These are phyloP conservation scores for Ichneumoninae sp. DNA, from an alignment of 2,888 invertebrate species.

Conservation along the genomic window DNA sequence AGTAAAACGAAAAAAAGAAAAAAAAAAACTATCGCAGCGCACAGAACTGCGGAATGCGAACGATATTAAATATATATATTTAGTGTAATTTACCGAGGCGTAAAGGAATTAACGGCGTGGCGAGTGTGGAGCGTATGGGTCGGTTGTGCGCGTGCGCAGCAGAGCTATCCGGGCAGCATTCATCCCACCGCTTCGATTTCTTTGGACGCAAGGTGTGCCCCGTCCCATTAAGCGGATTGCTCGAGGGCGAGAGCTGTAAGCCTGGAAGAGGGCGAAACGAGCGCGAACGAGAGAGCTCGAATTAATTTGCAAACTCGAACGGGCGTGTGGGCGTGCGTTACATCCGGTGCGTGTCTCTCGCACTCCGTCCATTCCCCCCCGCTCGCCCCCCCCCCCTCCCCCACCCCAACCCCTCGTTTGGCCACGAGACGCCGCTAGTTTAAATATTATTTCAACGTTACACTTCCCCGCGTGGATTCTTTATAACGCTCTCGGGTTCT, in stretches of 20 bases:
- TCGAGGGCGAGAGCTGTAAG: slow-evolving; percentile 63
- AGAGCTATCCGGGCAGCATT: slow-evolving; percentile 60
- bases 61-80: slow-evolving; percentile 48
- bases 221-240: slow-evolving; percentile 72
- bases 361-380: slow-evolving; percentile 33
- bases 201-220: slow-evolving; percentile 83
- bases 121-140: slow-evolving; percentile 47
- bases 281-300: slow-evolving; percentile 61
- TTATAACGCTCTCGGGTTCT: slow-evolving; percentile 44
- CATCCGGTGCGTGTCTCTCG: slow-evolving; percentile 70
- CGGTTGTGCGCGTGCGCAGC: slow-evolving; percentile 6
- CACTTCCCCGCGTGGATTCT: slow-evolving; percentile 47
- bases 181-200: slow-evolving; percentile 77
- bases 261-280: slow-evolving; percentile 52
- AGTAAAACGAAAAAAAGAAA: neutral
- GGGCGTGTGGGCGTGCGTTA: slow-evolving; percentile 69
- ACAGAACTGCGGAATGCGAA: slow-evolving; percentile 10
- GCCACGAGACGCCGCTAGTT: slow-evolving; percentile 56
- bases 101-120: slow-evolving; percentile 57
- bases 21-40: neutral
- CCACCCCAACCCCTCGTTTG: slow-evolving; percentile 23
- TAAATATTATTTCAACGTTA: slow-evolving; percentile 66
- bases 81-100: slow-evolving; percentile 59
- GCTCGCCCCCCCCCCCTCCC: slow-evolving; percentile 8
- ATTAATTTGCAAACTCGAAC: slow-evolving; percentile 71